Percentiles rank a stretch among this genome's conserved stretches.
These are phyloP conservation scores for Saccostrea cuccullata DNA, from an alignment of 1,140 invertebrate species.

Conservation along the genomic window DNA sequence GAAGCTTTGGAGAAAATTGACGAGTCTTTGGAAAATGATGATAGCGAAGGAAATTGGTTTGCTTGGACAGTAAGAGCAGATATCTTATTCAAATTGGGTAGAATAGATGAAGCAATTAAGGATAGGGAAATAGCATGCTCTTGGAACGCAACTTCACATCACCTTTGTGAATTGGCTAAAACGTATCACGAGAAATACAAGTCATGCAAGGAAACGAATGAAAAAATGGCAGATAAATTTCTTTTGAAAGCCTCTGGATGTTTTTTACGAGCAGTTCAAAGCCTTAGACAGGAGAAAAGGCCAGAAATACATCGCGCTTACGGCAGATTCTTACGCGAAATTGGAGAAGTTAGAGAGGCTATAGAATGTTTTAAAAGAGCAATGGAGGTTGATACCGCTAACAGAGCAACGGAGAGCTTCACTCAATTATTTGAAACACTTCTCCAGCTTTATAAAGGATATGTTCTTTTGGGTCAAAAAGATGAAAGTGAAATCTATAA, in stretches of 20 bases:
- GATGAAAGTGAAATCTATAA: background rate
- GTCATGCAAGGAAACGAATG: background rate
- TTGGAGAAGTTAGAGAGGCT: constrained; percentile 48
- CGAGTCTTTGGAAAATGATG: constrained; percentile 38
- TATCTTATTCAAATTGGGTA: background rate
- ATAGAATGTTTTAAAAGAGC: constrained; percentile 53
- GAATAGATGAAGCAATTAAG: background rate
- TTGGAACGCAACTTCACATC: background rate
- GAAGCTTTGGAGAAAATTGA: constrained; percentile 12
- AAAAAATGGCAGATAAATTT: constrained; percentile 2
- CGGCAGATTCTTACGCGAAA: constrained; percentile 43
- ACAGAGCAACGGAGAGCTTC: constrained; percentile 37
- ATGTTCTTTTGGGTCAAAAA: background rate
- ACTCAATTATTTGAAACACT: constrained; percentile 50
- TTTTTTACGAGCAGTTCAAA: constrained; percentile 42
- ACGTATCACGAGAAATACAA: constrained; percentile 28
- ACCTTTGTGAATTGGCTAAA: constrained; percentile 42
- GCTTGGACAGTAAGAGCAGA: constrained; percentile 6
- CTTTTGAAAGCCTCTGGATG: constrained; percentile 38
- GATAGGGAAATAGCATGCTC: constrained; percentile 10
- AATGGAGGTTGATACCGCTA: constrained; percentile 46
- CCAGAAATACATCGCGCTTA: constrained; percentile 45
- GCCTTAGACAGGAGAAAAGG: constrained; percentile 38
- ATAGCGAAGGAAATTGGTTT: constrained; percentile 44
- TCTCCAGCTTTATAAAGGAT: constrained; percentile 39